These are phyloP conservation scores for Enteromius viviparus DNA, from an alignment of 2,797 vertebrate species.

Conservation along the genomic window DNA sequence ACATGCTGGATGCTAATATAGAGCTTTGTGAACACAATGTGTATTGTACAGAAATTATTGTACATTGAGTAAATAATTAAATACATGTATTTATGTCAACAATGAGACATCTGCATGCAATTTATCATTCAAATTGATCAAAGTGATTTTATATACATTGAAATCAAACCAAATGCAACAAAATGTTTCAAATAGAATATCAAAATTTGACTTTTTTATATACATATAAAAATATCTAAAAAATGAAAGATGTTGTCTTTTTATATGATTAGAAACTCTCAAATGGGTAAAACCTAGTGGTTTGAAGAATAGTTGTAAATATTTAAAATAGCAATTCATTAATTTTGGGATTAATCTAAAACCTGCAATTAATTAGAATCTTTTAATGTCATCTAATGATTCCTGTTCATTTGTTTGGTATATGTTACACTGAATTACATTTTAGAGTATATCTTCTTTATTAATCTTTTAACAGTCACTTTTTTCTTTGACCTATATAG, in stretches of 20 bases:
- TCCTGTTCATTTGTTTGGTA: not conserved
- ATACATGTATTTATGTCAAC: not conserved
- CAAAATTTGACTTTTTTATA: not conserved
- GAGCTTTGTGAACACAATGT: not conserved
- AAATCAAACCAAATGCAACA: not conserved
- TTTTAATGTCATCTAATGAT: not conserved
- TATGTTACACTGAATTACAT: not conserved
- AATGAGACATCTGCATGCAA: not conserved
- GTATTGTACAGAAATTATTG: not conserved
- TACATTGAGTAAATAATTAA: not conserved
- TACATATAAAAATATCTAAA: too few relatives aligned
- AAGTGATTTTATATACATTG: not conserved
- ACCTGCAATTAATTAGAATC: not conserved
- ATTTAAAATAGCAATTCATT: too few relatives aligned
- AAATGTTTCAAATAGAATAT: too few relatives aligned
- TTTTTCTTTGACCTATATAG: not conserved
- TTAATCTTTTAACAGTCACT: not conserved
- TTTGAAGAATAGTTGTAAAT: too few relatives aligned
- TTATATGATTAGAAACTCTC: not conserved
- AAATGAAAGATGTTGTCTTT: not conserved
- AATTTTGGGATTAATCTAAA: not conserved
- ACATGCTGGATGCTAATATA: conserved; percentile 22
- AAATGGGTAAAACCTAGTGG: not conserved
- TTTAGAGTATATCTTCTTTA: not conserved
- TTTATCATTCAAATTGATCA: not conserved